phyloP scores from a whole-genome alignment of 2,797 vertebrate genomes.

The Columba guinea region DNA sequence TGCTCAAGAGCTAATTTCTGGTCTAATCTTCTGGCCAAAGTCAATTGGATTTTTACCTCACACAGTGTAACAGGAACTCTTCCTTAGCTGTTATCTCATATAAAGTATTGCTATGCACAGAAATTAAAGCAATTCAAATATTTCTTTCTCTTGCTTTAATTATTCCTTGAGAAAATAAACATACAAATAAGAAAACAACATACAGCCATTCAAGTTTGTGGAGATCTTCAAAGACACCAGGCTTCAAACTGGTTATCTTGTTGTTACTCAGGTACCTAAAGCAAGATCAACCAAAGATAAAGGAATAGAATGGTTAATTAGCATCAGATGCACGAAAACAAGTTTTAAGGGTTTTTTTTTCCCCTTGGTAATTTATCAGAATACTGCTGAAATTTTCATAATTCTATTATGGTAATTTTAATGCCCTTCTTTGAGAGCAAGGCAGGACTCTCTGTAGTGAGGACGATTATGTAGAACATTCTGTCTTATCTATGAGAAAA shows the following conservation, averaged over 20 bases:
- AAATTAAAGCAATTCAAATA: neutral
- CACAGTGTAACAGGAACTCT: neutral
- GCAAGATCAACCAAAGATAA: neutral
- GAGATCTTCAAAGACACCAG: slow-evolving; percentile 90
- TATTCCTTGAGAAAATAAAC: neutral
- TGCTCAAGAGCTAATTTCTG: neutral
- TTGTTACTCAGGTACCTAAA: slow-evolving; percentile 93
- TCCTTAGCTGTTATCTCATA: neutral
- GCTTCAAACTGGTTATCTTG: slow-evolving; percentile 86
- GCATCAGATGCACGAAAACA: neutral
- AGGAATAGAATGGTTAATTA: neutral
- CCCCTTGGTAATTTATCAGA: neutral
- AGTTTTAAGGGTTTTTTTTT: neutral
- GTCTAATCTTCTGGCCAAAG: neutral
- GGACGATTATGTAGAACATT: neutral
- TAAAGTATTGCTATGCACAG: neutral
- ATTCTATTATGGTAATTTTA: neutral
- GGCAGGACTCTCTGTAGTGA: neutral
- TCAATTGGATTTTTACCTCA: neutral
- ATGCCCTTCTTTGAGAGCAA: neutral
- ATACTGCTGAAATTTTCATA: neutral
- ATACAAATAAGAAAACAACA: slow-evolving; percentile 52
- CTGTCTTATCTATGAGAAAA: neutral
- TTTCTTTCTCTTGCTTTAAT: neutral
- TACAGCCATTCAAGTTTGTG: slow-evolving; percentile 96